These are phyloP conservation scores for Anguilla japonica DNA, from an alignment of 2,113 vertebrate species.

Conservation along the genomic window DNA sequence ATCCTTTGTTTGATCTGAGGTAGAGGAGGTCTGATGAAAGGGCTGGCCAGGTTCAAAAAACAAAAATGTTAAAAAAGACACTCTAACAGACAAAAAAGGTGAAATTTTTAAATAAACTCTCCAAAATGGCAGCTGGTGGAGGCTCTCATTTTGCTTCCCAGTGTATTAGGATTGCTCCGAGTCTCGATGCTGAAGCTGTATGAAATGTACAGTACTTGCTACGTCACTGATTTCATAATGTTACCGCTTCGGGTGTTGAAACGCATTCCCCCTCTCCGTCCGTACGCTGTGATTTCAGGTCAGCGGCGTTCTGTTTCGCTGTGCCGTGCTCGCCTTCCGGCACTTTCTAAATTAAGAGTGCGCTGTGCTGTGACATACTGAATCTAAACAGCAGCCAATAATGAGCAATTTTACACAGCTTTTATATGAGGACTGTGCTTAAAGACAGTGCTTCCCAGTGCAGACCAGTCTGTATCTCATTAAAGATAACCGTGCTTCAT, in stretches of 20 bases:
- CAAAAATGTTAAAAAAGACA: too few species aligned
- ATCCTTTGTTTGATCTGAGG: not conserved
- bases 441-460: conserved; percentile 44
- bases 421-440: conserved; percentile 42
- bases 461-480: not conserved
- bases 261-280: not conserved
- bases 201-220: too few species aligned
- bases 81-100: not conserved
- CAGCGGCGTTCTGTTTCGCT: not conserved
- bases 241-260: not conserved
- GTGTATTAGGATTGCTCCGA: too few species aligned
- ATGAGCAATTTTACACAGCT: conserved; percentile 53
- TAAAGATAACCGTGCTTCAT: too few species aligned
- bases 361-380: not conserved
- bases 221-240: not conserved
- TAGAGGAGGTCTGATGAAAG: too few species aligned
- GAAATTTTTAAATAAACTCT: too few species aligned
- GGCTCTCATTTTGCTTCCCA: too few species aligned
- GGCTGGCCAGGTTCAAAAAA: too few species aligned
- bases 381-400: conserved; percentile 23
- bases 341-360: not conserved
- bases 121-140: too few species aligned
- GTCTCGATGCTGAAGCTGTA: too few species aligned
- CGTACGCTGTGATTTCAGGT: not conserved
- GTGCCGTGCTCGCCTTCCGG: not conserved